Evolutionary conservation across 2,797 vertebrate genomes (phyloP), one percentile per base, ranked within the genome.

Genomic region (Spatula clypeata): DNA sequence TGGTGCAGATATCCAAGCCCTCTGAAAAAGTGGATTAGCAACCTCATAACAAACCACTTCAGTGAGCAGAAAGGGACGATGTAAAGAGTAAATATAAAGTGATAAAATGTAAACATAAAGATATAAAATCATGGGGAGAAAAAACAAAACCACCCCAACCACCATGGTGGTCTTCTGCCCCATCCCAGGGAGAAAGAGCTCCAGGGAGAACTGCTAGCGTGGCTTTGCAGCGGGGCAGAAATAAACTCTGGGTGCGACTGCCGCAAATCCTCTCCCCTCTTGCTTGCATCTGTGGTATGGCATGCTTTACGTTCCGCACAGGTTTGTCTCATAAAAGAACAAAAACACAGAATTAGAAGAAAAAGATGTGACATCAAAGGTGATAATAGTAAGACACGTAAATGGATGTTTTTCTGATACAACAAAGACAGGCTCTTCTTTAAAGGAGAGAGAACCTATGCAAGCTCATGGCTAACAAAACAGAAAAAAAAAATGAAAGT

Each of bases 351-450:
- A 32, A 31, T 26, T 13, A 11, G 9, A 4, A 3, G 10, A 40
- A 6, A 38, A 42, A 19, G 2, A 49, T 53, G 9, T 23, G 0
- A 61, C 31, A 53, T 9, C 14, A 61, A 67, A 62, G 6, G 4
- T 53, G 6, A 24, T 71, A 87, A 67, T 13, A 42, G 13, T 29
- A 51, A 79, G 18, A 27, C 44, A 51, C 7, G 9, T n/a, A 64
- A 54, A 57, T 11, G 47, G 29, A 60, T 7, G 2, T 7, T 62
- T 88, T 88, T 44, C 20, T 29, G n/a, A 40, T 2, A 83, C 18
- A 69, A 13, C 10, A 47, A 47, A 47, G 32, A 86, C 21, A 6
- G 47, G 45, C 16, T 24, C 12, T 44, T 61, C 13, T 0, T 19
- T 54, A 13, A 32, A 62, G 20, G 54, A 27, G 11, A 21, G 51